Evolutionary conservation across 2,888 invertebrate genomes (phyloP), one percentile per base, ranked within the genome.

Genomic region (Theretra japonica): DNA sequence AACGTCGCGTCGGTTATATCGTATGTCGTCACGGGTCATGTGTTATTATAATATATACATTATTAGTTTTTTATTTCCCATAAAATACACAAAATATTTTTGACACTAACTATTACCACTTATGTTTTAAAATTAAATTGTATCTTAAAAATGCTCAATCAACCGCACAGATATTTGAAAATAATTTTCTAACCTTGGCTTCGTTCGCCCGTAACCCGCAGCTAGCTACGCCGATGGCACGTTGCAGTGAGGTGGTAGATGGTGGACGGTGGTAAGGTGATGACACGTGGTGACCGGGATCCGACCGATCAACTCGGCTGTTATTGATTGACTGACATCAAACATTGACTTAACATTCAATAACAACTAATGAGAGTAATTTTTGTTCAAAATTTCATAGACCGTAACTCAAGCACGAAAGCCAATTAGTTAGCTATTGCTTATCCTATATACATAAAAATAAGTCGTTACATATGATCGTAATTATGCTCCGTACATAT

Each of bases 401-500:
- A 17, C 58, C 48, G 59, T 68, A 68, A 72, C 41, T 59, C 58
- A 68, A 50, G 48, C 48, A 48, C 30, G 68, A 72, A 72, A 68
- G 65, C 58, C 71, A 72, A 68, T 72, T 58, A 68, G 25, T 30
- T 23, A 21, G 58, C 68, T 21, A 56, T 28, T 48, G 59, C 50
- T 50, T 21, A 59, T 53, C 69, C 68, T 30, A 69, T 68, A 68
- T 69, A 69, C 72, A 69, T 72, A 69, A 72, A 72, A 72, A 72
- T 72, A 68, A 72, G 58, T 72, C 30, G 58, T 69, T 68, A 69
- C 58, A 57, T 68, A 59, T 23, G 28, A 68, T 50, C 59, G 58
- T 30, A 50, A 68, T 72, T 60, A 59, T 72, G 21, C 50, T 69
- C 50, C 7, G 68, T 69, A 59, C n/a, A 56, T 72, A 59, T 71